Conservation (phyloP, 2,113 vertebrate species). For the Bufo gargarizans region DNA sequence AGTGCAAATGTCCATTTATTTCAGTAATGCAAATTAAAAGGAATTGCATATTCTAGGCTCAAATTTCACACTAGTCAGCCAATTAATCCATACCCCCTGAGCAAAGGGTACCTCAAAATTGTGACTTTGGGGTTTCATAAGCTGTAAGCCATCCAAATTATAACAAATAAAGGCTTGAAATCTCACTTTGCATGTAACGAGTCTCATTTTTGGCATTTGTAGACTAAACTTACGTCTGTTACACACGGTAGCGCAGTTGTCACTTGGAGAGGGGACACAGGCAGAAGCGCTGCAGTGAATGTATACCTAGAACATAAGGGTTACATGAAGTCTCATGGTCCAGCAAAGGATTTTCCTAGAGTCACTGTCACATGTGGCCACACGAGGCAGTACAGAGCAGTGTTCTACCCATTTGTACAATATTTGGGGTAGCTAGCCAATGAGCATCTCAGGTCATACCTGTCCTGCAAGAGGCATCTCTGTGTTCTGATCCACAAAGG, state of each 20-base stretch:
- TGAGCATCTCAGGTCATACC: constrained; percentile 54
- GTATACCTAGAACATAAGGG: constrained; percentile 61
- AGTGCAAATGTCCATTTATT: too few relatives aligned
- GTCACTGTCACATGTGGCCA: background rate
- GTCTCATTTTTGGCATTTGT: too few relatives aligned
- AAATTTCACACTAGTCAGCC: too few relatives aligned
- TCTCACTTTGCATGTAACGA: too few relatives aligned
- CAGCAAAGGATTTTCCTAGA: too few relatives aligned
- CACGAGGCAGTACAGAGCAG: background rate
- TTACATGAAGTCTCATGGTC: background rate
- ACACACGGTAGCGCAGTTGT: constrained; percentile 59
- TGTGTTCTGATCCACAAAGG: constrained; percentile 62
- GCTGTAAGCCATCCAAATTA: too few relatives aligned
- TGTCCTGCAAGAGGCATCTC: constrained; percentile 62
- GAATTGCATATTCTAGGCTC: too few relatives aligned
- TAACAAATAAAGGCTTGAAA: too few relatives aligned
- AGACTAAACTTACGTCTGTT: background rate
- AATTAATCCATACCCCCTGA: too few relatives aligned
- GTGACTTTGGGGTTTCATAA: too few relatives aligned
- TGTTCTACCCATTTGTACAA: background rate
- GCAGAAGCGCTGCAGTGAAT: constrained; percentile 67
- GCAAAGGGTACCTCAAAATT: too few relatives aligned
- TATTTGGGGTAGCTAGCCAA: background rate
- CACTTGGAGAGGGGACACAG: constrained; percentile 56
- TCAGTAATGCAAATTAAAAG: too few relatives aligned